Conservation (phyloP, 1,140 invertebrate genomes). For the Pseudomyrmex gracilis region DNA sequence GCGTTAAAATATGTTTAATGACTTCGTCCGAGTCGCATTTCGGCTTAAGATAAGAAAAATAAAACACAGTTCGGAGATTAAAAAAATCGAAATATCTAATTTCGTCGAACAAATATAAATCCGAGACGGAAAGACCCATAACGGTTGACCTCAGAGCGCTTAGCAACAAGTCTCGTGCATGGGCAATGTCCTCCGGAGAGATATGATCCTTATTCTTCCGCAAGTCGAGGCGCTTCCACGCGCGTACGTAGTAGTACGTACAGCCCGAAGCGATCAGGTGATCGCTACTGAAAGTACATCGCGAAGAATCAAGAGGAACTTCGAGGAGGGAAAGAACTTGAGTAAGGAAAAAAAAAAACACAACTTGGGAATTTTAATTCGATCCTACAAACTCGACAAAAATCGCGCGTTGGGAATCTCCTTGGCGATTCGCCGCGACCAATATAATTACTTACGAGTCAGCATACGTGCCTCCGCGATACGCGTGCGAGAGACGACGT, state of each 20-base stretch:
- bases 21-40: neutral
- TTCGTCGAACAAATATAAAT: neutral
- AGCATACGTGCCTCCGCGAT: slow-evolving; percentile 7
- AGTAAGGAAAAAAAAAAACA: neutral
- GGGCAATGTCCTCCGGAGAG: slow-evolving; percentile 57
- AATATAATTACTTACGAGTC: neutral
- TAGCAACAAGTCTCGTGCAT: slow-evolving; percentile 72
- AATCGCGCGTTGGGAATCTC: neutral
- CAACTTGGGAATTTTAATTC: neutral
- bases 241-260: neutral
- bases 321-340: neutral
- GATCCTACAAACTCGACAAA: neutral
- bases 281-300: neutral
- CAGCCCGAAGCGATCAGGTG: neutral
- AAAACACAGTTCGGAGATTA: slow-evolving; percentile 12
- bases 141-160: slow-evolving; percentile 72
- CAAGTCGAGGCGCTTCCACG: neutral
- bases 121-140: slow-evolving; percentile 56
- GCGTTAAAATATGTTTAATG: neutral
- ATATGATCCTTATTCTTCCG: slow-evolving; percentile 26
- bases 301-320: neutral
- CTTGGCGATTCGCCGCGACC: no score
- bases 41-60: no score
- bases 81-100: slow-evolving; percentile 52
- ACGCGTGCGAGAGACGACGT: slow-evolving; percentile 29